These are phyloP conservation scores for Pterocles burchelli DNA, from an alignment of 2,113 vertebrate genomes.

Conservation along the genomic window DNA sequence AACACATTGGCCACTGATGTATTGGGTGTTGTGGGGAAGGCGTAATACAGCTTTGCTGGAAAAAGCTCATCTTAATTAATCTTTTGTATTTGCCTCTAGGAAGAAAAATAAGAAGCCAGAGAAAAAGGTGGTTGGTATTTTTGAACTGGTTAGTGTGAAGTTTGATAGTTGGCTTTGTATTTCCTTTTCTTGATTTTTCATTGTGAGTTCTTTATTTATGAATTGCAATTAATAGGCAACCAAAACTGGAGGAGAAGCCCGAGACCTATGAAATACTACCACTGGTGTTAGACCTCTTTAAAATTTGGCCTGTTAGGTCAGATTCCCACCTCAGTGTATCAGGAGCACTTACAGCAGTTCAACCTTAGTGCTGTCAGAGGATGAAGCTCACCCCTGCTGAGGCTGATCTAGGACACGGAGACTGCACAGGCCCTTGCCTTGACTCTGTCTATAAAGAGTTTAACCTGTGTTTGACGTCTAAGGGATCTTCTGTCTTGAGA, in stretches of 20 bases:
- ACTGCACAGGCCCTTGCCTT: not conserved
- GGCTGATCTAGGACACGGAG: not conserved
- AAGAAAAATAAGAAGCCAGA: conserved; percentile 28
- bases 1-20: fast-evolving
- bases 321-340: not conserved
- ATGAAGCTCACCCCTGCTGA: not conserved
- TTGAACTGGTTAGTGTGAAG: conserved; percentile 65
- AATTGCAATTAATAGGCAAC: not conserved
- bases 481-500: not conserved
- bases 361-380: not conserved
- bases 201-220: not conserved
- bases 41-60: not conserved
- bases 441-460: not conserved
- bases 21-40: fast-evolving
- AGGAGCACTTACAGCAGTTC: not conserved
- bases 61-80: not conserved
- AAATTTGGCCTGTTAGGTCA: not conserved
- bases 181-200: not conserved
- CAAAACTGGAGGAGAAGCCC: not conserved
- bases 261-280: not conserved
- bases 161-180: not conserved
- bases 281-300: not conserved
- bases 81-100: not conserved
- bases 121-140: conserved; percentile 36
- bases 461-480: not conserved